Percentiles rank a stretch among this genome's conserved stretches.
Evolutionary conservation across 2,888 invertebrate genomes (phyloP).

Genomic region (Parthenolecanium corni): DNA sequence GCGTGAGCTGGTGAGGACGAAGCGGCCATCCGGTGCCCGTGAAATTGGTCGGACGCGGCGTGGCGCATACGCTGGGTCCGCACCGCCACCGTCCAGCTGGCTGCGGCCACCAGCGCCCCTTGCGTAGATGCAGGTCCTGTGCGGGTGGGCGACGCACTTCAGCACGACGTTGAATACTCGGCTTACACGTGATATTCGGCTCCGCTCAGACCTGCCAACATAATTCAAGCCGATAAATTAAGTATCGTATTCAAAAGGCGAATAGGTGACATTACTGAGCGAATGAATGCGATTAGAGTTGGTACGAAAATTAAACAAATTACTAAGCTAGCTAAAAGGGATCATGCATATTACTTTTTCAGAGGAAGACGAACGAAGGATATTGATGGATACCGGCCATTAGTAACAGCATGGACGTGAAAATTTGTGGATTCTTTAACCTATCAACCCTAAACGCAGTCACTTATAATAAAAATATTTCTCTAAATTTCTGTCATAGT

Average conservation of each 20-base stretch:
- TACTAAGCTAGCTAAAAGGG: background rate
- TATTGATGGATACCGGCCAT: no score
- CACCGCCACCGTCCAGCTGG: constrained; percentile 1
- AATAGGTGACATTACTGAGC: background rate
- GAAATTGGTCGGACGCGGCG: constrained; percentile 43
- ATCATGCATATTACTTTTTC: no score
- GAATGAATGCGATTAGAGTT: background rate
- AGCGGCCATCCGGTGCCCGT: constrained; percentile 58
- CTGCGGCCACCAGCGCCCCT: constrained; percentile 26
- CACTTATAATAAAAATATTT: no score
- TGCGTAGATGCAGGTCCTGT: constrained; percentile 18
- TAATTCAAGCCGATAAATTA: background rate
- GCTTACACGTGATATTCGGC: constrained; percentile 87
- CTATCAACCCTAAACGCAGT: no score
- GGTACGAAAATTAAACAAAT: background rate
- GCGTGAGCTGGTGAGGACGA: constrained; percentile 44
- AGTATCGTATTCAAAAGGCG: background rate
- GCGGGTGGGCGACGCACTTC: constrained; percentile 30
- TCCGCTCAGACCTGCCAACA: constrained; percentile 57
- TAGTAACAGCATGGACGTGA: no score
- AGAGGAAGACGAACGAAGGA: no score
- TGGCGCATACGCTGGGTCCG: no score
- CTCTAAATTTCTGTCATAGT: no score
- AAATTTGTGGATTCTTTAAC: no score
- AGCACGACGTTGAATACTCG: constrained; percentile 37